Conservation (phyloP, 2,113 vertebrate species). For the Balaeniceps rex region DNA sequence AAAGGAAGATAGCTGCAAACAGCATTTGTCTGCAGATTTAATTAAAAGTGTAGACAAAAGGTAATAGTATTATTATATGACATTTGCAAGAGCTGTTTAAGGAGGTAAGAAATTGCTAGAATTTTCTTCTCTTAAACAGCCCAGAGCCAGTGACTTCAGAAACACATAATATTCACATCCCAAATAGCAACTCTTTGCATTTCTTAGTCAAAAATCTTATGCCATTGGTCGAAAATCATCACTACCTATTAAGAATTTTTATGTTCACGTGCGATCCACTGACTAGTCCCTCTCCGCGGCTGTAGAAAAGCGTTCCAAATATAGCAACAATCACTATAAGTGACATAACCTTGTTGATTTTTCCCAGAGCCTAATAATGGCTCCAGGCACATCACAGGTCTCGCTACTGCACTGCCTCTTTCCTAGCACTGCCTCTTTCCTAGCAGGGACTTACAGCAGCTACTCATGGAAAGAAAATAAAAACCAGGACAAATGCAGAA, state of each 20-base stretch:
- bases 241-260: not conserved
- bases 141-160: not conserved
- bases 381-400: not conserved
- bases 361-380: not conserved
- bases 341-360: not conserved
- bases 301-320: not conserved
- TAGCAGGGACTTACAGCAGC: not conserved
- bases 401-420: not conserved
- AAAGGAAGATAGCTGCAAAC: not conserved
- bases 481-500: not conserved
- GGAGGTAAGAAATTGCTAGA: not conserved
- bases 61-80: not conserved
- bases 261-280: rapidly evolving
- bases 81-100: not conserved
- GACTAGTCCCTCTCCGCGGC: not conserved
- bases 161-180: not conserved
- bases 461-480: not conserved
- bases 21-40: not conserved
- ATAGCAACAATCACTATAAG: not conserved
- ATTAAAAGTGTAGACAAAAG: not conserved
- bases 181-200: not conserved
- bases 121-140: not conserved
- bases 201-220: not conserved
- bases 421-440: not conserved
- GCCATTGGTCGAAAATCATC: not conserved